Conservation (phyloP, 1,140 invertebrate species). For the Magallana gigas region DNA sequence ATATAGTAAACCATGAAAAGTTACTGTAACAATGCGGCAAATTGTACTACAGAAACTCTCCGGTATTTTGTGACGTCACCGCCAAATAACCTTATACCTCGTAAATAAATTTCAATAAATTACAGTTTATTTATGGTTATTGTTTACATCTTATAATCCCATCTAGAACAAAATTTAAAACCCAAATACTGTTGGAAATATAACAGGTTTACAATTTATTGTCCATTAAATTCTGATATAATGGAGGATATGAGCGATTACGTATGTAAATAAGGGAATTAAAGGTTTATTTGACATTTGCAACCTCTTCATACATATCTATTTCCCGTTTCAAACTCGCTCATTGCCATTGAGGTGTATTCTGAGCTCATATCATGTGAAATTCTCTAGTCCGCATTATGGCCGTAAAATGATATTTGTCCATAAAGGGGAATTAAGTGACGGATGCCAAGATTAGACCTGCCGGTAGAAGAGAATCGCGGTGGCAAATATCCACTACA, state of each 20-base stretch:
- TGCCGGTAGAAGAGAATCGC: too few relatives aligned
- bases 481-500: too few relatives aligned
- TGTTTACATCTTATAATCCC: too few relatives aligned
- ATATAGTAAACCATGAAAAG: too few relatives aligned
- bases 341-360: neutral
- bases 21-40: too few relatives aligned
- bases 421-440: neutral
- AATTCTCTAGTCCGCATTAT: neutral
- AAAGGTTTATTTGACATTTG: neutral
- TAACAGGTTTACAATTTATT: neutral
- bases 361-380: neutral
- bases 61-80: too few relatives aligned
- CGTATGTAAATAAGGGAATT: conserved; percentile 22
- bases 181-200: neutral
- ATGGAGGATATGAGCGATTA: conserved; percentile 9
- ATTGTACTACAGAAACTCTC: too few relatives aligned
- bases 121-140: too few relatives aligned
- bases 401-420: conserved; percentile 2
- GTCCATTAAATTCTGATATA: neutral
- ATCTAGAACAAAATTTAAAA: too few relatives aligned
- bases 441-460: neutral
- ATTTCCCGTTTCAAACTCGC: neutral
- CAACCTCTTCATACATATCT: neutral
- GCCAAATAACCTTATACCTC: too few relatives aligned
- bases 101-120: too few relatives aligned